phyloP scores from a whole-genome alignment of 2,888 invertebrate species.

The Dryococelus australis region DNA sequence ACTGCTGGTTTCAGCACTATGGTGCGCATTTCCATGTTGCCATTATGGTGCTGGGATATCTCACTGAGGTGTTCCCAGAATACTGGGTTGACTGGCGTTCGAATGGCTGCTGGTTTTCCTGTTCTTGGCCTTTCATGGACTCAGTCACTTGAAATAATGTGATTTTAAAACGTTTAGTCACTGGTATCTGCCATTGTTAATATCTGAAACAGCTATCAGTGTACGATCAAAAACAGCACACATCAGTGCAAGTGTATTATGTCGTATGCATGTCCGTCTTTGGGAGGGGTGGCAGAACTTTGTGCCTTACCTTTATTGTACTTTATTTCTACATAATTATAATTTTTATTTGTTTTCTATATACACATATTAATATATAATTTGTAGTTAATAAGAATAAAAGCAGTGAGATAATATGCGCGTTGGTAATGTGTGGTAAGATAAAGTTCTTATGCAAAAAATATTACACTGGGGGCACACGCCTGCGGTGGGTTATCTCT shows the following conservation, averaged over 20 bases:
- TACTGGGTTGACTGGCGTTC: conserved; percentile 5
- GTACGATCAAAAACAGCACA: neutral
- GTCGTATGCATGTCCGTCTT: neutral
- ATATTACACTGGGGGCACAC: too few species aligned
- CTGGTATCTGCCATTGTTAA: neutral
- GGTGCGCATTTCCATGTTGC: neutral
- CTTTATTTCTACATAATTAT: too few species aligned
- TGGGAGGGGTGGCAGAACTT: neutral
- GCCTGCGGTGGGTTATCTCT: too few species aligned
- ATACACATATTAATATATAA: too few species aligned
- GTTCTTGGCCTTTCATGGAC: neutral
- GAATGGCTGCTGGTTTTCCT: neutral
- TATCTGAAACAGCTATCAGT: neutral
- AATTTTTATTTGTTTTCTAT: too few species aligned
- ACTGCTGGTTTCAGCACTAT: conserved; percentile 17
- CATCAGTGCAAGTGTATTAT: neutral
- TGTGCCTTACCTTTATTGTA: neutral
- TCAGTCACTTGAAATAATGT: neutral
- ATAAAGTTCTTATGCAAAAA: too few species aligned
- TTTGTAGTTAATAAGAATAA: too few species aligned
- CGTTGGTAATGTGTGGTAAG: too few species aligned
- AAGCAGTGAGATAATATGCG: too few species aligned
- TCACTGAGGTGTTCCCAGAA: conserved; percentile 31
- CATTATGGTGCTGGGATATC: neutral
- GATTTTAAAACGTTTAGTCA: neutral